Conservation (phyloP, 2,113 vertebrate species). For the Rattus rattus region DNA sequence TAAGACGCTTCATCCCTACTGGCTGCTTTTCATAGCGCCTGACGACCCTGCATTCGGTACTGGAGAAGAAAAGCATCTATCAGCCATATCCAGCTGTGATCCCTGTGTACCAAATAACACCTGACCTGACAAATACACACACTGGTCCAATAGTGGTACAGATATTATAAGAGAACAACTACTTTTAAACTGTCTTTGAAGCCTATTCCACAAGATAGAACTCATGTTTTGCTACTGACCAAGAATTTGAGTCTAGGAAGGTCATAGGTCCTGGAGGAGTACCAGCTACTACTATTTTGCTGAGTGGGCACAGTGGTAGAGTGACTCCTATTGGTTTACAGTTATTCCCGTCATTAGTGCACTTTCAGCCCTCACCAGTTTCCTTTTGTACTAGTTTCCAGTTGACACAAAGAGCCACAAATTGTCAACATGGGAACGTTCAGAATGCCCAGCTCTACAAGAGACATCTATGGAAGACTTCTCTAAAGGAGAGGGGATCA, state of each 20-base stretch:
- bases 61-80: neutral
- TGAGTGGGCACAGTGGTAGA: neutral
- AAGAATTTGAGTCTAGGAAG: neutral
- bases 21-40: neutral
- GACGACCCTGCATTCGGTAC: neutral
- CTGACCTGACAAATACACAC: neutral
- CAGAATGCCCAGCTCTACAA: neutral
- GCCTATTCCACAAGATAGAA: neutral
- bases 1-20: neutral
- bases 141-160: neutral
- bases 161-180: neutral
- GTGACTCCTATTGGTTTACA: neutral
- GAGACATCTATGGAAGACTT: neutral
- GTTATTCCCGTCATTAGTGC: neutral
- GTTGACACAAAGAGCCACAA: neutral
- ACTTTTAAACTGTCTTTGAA: neutral
- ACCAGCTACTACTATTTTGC: neutral
- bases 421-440: neutral
- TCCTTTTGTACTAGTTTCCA: neutral
- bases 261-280: neutral
- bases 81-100: neutral
- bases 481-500: neutral
- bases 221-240: neutral
- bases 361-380: neutral
- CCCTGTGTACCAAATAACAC: neutral